A percentile compares a stretch with the other conserved stretches of the same genome.
phyloP scores from a whole-genome alignment of 2,113 vertebrate species.

The Dipodomys stephensi region DNA sequence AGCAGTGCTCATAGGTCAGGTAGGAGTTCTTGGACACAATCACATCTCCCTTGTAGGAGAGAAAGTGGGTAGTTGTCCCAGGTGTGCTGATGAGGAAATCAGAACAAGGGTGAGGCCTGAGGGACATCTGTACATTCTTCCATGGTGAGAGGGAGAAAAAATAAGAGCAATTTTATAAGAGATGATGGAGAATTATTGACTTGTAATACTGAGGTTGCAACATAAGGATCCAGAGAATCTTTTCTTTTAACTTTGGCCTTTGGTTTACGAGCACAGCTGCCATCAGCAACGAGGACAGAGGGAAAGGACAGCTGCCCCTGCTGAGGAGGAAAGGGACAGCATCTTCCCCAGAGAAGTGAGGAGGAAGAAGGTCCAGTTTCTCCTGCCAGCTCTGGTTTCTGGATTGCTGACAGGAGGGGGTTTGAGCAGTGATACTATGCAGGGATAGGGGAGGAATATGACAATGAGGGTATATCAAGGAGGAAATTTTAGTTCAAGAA shows the following conservation, averaged over 20 bases:
- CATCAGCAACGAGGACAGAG: background rate
- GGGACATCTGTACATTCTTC: conserved; percentile 13
- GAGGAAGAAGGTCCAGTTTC: background rate
- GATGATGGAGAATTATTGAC: background rate
- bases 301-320: background rate
- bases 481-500: background rate
- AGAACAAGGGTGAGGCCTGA: conserved; percentile 55
- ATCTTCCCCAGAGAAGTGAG: background rate
- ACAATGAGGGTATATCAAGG: accelerated
- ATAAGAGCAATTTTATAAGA: background rate
- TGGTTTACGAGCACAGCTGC: background rate
- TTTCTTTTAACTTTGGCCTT: background rate
- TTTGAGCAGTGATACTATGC: too few species aligned
- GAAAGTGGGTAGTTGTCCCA: conserved; percentile 29
- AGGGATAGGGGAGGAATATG: too few species aligned
- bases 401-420: background rate
- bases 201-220: background rate
- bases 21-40: background rate
- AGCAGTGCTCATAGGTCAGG: accelerated
- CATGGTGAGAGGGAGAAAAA: background rate
- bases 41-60: background rate
- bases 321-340: background rate
- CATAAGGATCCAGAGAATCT: background rate
- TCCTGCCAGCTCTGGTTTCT: too few species aligned
- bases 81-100: conserved; percentile 44